Base-by-base conservation (phyloP, 2,797 vertebrate genomes). In the Moxostoma hubbsi region DNA sequence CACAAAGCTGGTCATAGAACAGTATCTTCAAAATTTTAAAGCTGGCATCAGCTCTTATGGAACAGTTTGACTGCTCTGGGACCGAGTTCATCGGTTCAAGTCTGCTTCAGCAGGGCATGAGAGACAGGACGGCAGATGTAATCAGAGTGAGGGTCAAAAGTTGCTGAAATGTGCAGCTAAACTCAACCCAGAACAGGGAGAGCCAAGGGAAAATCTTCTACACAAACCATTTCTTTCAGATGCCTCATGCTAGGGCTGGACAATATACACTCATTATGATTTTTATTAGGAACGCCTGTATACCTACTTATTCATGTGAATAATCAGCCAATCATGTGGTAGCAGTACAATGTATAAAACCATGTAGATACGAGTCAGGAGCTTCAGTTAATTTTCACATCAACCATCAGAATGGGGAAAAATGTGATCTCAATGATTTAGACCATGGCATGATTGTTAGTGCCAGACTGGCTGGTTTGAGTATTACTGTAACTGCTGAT, bases 81-180 rank as follows among this genome's bases (percentile, higher is more conserved):
- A 46, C 73, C 1, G 18, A 58, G 67, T 80, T 80, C 79, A 73
- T 59, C 10, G 66, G 54, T 71, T 77, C 53, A 61, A 10, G 49
- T 43, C 71, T 16, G 64, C 79, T 67, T 70, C 67, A 71, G 77
- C 54, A 13, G 71, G 54, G 46, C 73, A n/a, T 85, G 72, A 69
- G 69, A 84, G 68, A 73, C 62, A 77, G 75, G 62, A 80, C 70
- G 63, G 74, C 80, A 82, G 77, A 85, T 82, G 62, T 75, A 66
- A 75, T 68, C 73, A 68, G 72, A 82, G 59, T 10, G 54, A 15
- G 54, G 53, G 72, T 65, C 64, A 71, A 55, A 45, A 67, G 47
- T 63, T 64, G 62, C 72, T 66, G 66, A 75, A 75, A 58, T 73
- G 73, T 71, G 55, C 61, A 75, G 64, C 79, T 82, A 68, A 11